Evolutionary conservation across 2,888 invertebrate genomes (phyloP).

Genomic region (Cyclophora albipunctata): DNA sequence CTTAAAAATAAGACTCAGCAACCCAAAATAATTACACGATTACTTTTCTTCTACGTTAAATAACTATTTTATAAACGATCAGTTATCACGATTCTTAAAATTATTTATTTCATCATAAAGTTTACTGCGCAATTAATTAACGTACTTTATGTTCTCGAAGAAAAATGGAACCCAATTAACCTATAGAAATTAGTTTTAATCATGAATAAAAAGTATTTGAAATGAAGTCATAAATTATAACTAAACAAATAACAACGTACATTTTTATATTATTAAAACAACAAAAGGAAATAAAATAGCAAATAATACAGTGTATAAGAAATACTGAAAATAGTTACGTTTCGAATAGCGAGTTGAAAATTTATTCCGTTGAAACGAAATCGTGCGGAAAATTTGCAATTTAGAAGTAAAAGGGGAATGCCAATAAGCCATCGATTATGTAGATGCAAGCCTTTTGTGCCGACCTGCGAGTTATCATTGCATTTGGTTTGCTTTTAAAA

Average conservation of each 20-base stretch:
- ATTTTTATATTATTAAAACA: no score
- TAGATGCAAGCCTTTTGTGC: slow-evolving; percentile 69
- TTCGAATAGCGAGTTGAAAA: slow-evolving; percentile 59
- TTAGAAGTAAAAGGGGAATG: slow-evolving; percentile 71
- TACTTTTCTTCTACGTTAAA: slow-evolving; percentile 56
- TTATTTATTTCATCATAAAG: slow-evolving; percentile 16
- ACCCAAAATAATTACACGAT: slow-evolving; percentile 63
- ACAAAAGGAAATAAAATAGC: slow-evolving; percentile 13
- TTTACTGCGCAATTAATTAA: slow-evolving; percentile 6
- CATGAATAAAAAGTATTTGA: no score
- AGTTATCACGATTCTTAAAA: slow-evolving; percentile 25
- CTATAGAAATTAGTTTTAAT: no score
- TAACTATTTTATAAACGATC: slow-evolving; percentile 40
- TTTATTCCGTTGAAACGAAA: slow-evolving; percentile 64
- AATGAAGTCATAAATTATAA: no score
- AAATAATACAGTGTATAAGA: slow-evolving; percentile 42
- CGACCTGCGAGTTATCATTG: slow-evolving; percentile 64
- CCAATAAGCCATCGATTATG: slow-evolving; percentile 74
- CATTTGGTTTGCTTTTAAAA: slow-evolving; percentile 52
- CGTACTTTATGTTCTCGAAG: slow-evolving; percentile 2
- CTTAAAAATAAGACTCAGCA: slow-evolving; percentile 37
- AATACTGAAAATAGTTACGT: slow-evolving; percentile 55
- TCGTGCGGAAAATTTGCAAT: slow-evolving; percentile 75
- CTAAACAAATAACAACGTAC: no score
- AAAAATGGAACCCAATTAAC: neutral